Evolutionary conservation across 2,797 vertebrate genomes (phyloP).

Genomic region (Neosilurus hyrtlii): DNA sequence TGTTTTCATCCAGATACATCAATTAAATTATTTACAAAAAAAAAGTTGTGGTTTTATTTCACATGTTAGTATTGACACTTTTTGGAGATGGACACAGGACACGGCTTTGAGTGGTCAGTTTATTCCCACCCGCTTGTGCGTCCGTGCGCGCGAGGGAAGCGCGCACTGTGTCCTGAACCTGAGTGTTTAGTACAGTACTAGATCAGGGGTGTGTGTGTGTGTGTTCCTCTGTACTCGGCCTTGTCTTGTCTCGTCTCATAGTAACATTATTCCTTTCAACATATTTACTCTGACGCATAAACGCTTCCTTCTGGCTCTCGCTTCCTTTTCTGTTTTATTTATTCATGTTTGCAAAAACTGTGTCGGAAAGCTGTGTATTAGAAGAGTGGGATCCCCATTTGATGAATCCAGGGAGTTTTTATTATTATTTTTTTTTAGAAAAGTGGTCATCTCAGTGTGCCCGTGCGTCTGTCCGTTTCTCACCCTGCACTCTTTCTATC

Average conservation of each 20-base stretch:
- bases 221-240: not conserved
- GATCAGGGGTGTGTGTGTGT: too few relatives aligned
- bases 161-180: not conserved
- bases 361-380: not conserved
- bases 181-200: not conserved
- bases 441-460: not conserved
- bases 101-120: not conserved
- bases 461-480: not conserved
- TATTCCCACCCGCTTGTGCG: not conserved
- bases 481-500: not conserved
- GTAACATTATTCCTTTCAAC: not conserved
- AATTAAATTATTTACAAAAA: constrained; percentile 48
- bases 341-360: not conserved
- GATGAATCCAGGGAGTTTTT: not conserved
- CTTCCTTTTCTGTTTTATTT: not conserved
- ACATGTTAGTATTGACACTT: not conserved
- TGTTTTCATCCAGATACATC: constrained; percentile 37
- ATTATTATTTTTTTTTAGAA: not conserved
- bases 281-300: constrained; percentile 1
- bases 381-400: not conserved
- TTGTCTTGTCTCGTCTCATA: not conserved
- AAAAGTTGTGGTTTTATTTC: constrained; percentile 8
- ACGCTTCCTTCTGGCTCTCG: not conserved
- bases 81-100: not conserved
- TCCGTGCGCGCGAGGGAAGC: too few relatives aligned